Conservation (phyloP, 1,140 invertebrate genomes). For the Aphelinus certus region DNA sequence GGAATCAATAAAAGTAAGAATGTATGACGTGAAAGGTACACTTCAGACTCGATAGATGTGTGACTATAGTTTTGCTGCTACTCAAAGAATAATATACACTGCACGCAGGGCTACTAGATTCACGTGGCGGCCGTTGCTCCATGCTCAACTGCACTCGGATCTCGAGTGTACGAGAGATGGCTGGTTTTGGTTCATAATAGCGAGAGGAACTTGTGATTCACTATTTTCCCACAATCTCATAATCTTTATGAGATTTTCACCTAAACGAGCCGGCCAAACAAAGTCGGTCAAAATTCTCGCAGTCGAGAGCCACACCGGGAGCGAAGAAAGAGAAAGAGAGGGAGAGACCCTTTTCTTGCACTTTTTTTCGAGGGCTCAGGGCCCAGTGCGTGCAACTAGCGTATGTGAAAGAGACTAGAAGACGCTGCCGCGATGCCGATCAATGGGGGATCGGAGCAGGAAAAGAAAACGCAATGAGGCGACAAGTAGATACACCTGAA, state of each 20-base stretch:
- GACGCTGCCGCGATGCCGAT: background rate
- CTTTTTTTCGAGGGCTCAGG: constrained; percentile 5
- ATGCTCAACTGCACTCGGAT: too few relatives aligned
- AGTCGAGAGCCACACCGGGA: constrained; percentile 6
- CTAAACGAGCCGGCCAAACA: constrained; percentile 23
- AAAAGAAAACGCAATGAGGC: constrained; percentile 6
- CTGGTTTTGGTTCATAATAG: background rate
- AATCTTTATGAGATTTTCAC: constrained; percentile 28
- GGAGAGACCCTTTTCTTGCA: constrained; percentile 28
- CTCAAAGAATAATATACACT: too few relatives aligned
- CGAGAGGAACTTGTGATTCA: constrained; percentile 17
- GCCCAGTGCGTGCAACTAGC: background rate
- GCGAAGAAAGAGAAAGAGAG: background rate
- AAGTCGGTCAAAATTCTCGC: constrained; percentile 8
- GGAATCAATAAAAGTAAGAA: too few relatives aligned
- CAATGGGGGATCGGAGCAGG: constrained; percentile 7
- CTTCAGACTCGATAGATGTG: too few relatives aligned
- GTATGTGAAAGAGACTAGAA: background rate
- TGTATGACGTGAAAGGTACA: too few relatives aligned
- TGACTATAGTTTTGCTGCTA: too few relatives aligned
- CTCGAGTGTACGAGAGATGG: too few relatives aligned
- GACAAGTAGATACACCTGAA: background rate
- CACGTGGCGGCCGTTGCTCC: too few relatives aligned
- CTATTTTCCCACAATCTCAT: constrained; percentile 36
- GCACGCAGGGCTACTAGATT: too few relatives aligned